A percentile compares a stretch with the other conserved stretches of the same genome.
These are phyloP conservation scores for Furnarius figulus DNA, from an alignment of 2,113 vertebrate species.

Conservation along the genomic window DNA sequence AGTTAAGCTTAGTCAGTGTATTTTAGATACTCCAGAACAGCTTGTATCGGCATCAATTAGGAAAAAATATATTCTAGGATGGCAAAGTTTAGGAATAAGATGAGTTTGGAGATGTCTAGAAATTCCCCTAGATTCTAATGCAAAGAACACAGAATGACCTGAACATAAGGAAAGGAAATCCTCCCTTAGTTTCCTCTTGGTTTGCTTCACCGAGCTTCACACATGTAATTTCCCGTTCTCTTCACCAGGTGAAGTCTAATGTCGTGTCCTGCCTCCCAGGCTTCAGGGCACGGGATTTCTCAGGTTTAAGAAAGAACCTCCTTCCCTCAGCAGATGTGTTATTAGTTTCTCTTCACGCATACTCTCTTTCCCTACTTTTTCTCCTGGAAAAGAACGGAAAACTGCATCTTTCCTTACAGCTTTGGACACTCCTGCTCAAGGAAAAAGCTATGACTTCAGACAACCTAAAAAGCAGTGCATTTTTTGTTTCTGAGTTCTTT, in stretches of 20 bases:
- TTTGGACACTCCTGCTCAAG: neutral
- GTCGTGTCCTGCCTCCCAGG: neutral
- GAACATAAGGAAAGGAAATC: neutral
- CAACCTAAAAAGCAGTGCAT: neutral
- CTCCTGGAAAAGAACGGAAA: neutral
- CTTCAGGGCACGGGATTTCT: neutral
- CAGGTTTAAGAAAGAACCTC: neutral
- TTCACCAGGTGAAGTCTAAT: neutral
- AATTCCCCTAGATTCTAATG: neutral
- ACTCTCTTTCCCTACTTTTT: neutral
- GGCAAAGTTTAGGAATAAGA: neutral
- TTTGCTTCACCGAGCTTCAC: neutral
- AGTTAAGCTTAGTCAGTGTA: neutral
- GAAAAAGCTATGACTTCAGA: neutral
- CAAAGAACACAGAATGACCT: neutral
- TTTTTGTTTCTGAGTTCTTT: neutral
- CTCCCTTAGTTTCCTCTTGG: neutral
- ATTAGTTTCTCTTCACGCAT: neutral
- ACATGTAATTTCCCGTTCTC: neutral
- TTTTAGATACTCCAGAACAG: neutral
- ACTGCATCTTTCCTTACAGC: neutral
- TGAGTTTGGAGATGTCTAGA: neutral
- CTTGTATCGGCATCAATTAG: rapidly evolving
- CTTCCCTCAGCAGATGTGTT: neutral
- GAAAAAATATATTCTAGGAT: neutral